Percentiles rank a stretch among this genome's conserved stretches.
Conservation (phyloP, 2,797 vertebrate species). For the Pachyuromys duprasi region DNA sequence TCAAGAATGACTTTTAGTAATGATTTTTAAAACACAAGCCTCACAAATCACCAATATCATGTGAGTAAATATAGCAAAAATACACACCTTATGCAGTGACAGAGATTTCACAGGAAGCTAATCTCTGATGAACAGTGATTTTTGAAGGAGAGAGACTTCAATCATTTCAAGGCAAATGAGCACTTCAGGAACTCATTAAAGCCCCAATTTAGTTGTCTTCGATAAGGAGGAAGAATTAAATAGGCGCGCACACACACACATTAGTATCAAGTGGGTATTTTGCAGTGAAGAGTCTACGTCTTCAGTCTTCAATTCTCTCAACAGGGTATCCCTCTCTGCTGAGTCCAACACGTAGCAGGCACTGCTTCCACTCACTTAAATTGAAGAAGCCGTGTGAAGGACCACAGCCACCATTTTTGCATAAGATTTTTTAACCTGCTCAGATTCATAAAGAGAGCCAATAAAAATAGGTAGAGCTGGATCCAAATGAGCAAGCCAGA, state of each 20-base stretch:
- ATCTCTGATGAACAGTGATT: neutral
- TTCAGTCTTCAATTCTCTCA: neutral
- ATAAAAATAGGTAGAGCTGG: neutral
- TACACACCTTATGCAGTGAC: neutral
- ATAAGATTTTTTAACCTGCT: slow-evolving; percentile 37
- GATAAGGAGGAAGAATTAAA: neutral
- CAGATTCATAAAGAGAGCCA: neutral
- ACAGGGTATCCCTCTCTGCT: neutral
- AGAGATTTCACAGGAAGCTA: neutral
- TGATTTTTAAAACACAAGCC: slow-evolving; percentile 46
- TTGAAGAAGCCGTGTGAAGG: neutral
- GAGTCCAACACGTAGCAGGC: neutral
- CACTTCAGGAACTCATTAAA: neutral
- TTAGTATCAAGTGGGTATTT: neutral
- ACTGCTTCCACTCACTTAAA: slow-evolving; percentile 8
- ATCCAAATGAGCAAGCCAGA: slow-evolving; percentile 19
- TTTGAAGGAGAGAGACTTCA: slow-evolving; percentile 15
- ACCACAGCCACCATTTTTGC: neutral
- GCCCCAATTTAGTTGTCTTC: neutral
- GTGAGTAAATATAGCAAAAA: neutral
- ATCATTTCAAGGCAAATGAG: slow-evolving; percentile 35
- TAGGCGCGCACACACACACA: neutral
- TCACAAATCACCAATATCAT: slow-evolving; percentile 1
- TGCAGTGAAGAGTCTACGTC: neutral
- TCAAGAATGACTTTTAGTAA: slow-evolving; percentile 16